Evolutionary conservation across 1,140 invertebrate species (phyloP).

Genomic region (Bactericera cockerelli): DNA sequence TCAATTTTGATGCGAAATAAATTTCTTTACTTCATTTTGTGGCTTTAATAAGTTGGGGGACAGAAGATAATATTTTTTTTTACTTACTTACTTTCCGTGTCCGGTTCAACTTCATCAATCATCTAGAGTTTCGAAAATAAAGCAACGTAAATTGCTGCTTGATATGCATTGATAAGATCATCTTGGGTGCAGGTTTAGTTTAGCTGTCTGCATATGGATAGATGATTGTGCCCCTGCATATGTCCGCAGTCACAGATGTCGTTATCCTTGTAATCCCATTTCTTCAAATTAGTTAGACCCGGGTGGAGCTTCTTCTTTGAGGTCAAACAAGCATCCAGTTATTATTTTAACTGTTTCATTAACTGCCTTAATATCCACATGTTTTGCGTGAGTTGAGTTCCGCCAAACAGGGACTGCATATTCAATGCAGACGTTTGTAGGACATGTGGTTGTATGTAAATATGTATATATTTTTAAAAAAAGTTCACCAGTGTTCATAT

Average conservation of each 20-base stretch:
- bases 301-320: background rate
- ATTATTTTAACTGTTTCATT: constrained; percentile 11
- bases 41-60: too few relatives aligned
- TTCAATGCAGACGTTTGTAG: too few relatives aligned
- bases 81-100: background rate
- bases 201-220: background rate
- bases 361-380: constrained; percentile 11
- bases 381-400: background rate
- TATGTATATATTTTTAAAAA: too few relatives aligned
- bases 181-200: background rate
- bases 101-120: background rate
- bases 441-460: too few relatives aligned
- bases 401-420: too few relatives aligned
- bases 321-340: constrained; percentile 7
- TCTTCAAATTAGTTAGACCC: background rate
- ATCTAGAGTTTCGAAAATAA: background rate
- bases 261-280: background rate
- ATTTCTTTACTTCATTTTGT: too few relatives aligned
- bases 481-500: too few relatives aligned
- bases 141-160: background rate
- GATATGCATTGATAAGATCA: background rate
- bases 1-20: constrained; percentile 4
- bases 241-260: background rate
- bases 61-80: too few relatives aligned
- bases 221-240: background rate